Base-by-base conservation (phyloP, 2,888 invertebrate genomes). In the Diabrotica balteata region DNA sequence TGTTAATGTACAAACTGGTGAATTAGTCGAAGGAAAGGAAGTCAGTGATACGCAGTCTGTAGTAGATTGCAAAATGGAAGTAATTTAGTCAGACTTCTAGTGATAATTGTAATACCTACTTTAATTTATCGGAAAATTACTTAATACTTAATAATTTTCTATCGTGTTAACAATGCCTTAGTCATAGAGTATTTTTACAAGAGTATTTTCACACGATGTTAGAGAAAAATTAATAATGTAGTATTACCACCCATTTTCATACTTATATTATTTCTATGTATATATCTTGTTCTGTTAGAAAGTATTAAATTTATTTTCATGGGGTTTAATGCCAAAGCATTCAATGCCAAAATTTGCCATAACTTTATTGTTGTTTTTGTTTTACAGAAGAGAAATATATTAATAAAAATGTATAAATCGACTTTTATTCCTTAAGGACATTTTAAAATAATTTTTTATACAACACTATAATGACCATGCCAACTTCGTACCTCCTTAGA, bases 291-390 rank as follows among this genome's bases (percentile, higher is more conserved):
- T 69, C 66, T 73, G 74, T 71, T 69, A 64, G 69, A 75, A 77
- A 76, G 77, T 78, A 78, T 80, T 77, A 76, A 74, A 71, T 76
- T 74, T 73, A 73, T 71, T 68, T 72, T 77, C 68, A 73, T 77
- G 80, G 81, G 82, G 80, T 81, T 82, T 80, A 82, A 84, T 83
- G 83, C 84, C 84, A 84, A 84, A 84, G 84, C 84, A 84, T 84
- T 83, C 82, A 83, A 84, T 81, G 83, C 84, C 83, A 84, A 84
- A 84, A 82, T 82, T 80, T 83, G 83, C 84, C 83, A 84, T 84
- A 82, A 73, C 75, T 75, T 80, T 81, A 81, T 82, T 81, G 81
- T 82, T 81, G 81, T 81, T 80, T 80, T 80, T 80, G 79, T 80
- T 81, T 79, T 79, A 75, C 76, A 78, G 75, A 78, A 74, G 74